Conservation (phyloP, 2,113 vertebrate species). For the Erpornis zantholeuca region DNA sequence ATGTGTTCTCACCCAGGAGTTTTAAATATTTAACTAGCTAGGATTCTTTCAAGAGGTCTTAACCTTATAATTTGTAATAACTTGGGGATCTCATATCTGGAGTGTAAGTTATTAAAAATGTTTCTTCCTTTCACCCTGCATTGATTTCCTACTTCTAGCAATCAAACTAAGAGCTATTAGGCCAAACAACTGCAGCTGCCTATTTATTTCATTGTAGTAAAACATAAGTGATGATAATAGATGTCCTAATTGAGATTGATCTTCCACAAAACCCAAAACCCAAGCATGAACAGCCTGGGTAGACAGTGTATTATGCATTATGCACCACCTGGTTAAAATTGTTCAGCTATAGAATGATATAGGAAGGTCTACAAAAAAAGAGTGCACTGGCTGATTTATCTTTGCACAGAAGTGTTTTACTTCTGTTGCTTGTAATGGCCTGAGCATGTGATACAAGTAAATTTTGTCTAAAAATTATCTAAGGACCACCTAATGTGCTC, state of each 20-base stretch:
- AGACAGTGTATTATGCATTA: background rate
- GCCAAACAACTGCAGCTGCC: slow-evolving; percentile 51
- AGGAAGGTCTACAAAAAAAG: background rate
- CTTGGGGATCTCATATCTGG: slow-evolving; percentile 64
- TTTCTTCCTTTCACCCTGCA: slow-evolving; percentile 56
- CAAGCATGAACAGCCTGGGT: background rate
- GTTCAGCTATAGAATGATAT: background rate
- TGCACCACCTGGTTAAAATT: background rate
- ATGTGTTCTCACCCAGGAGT: slow-evolving; percentile 70
- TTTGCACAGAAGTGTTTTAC: slow-evolving; percentile 61
- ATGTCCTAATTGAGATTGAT: slow-evolving; percentile 64
- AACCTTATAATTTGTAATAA: slow-evolving; percentile 80
- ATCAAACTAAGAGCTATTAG: slow-evolving; percentile 51
- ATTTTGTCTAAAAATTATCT: slow-evolving; percentile 83
- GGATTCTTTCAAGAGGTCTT: slow-evolving; percentile 73
- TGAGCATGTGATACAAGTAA: slow-evolving; percentile 69
- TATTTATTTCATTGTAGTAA: slow-evolving; percentile 67
- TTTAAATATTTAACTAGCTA: slow-evolving; percentile 81
- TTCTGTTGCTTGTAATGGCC: slow-evolving; percentile 83
- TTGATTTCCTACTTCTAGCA: slow-evolving; percentile 64
- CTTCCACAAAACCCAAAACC: slow-evolving; percentile 23
- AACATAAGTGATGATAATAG: slow-evolving; percentile 64
- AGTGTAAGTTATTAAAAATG: slow-evolving; percentile 64
- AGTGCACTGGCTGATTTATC: background rate
- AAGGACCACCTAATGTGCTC: slow-evolving; percentile 95